phyloP scores from a whole-genome alignment of 2,888 invertebrate species.

The Nemotelus pantherinus region DNA sequence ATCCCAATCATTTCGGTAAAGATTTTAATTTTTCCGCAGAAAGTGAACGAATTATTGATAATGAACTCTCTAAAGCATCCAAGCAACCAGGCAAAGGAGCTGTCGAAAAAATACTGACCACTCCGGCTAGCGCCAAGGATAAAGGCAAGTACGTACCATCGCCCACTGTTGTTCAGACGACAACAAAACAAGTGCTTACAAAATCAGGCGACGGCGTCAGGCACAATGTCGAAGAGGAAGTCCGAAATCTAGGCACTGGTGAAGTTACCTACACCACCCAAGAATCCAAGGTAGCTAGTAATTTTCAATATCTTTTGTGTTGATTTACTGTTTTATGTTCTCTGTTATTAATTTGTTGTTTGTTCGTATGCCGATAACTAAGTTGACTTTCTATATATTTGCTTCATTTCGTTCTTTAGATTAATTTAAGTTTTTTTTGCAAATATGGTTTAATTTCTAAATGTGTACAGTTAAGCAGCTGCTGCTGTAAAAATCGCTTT shows the following conservation, averaged over 20 bases:
- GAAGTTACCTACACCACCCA: slow-evolving; percentile 88
- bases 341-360: neutral
- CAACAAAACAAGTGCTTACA: slow-evolving; percentile 88
- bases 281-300: slow-evolving; percentile 80
- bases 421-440: too few relatives aligned
- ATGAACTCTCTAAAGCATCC: slow-evolving; percentile 65
- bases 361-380: neutral
- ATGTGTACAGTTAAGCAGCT: too few relatives aligned
- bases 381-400: too few relatives aligned
- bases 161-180: slow-evolving; percentile 89
- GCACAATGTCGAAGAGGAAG: slow-evolving; percentile 89
- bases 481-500: too few relatives aligned
- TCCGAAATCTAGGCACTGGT: slow-evolving; percentile 87
- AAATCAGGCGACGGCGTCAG: slow-evolving; percentile 86
- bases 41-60: slow-evolving; percentile 72
- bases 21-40: slow-evolving; percentile 76
- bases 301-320: neutral
- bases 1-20: slow-evolving; percentile 79
- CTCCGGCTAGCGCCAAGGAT: slow-evolving; percentile 58
- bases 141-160: slow-evolving; percentile 69
- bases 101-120: slow-evolving; percentile 64
- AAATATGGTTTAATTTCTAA: too few relatives aligned
- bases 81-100: slow-evolving; percentile 66
- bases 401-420: too few relatives aligned
- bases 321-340: slow-evolving; percentile 15